Percentiles rank a stretch among this genome's conserved stretches.
phyloP scores from a whole-genome alignment of 1,140 invertebrate genomes.

The Caenorhabditis briggsae region DNA sequence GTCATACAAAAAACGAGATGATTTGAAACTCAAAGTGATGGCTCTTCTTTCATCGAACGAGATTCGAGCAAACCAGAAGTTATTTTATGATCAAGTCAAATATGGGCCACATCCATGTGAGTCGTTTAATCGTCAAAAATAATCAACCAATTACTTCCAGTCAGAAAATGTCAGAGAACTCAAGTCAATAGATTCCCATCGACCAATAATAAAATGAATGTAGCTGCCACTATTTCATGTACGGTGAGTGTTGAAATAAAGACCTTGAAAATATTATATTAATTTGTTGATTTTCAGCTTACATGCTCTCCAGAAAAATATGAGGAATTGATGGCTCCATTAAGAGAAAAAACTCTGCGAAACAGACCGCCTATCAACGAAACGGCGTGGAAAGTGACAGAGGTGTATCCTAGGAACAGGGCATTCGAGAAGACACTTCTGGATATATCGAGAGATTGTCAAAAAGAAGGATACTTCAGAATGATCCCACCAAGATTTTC shows the following conservation, averaged over 20 bases:
- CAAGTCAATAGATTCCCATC: constrained; percentile 52
- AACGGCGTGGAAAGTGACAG: constrained; percentile 53
- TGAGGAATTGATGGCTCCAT: constrained; percentile 8
- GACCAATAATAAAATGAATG: constrained; percentile 29
- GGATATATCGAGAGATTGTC: constrained; percentile 25
- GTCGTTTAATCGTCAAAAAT: background rate
- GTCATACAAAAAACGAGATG: constrained; percentile 16
- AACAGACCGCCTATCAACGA: constrained; percentile 51
- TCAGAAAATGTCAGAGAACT: constrained; percentile 24
- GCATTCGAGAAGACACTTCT: constrained; percentile 51
- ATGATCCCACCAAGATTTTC: constrained; percentile 8
- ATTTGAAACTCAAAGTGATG: constrained; percentile 7
- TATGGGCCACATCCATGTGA: constrained; percentile 58
- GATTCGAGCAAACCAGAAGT: background rate
- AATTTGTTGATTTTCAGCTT: background rate
- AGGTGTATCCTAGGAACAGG: constrained; percentile 45
- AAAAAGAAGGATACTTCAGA: constrained; percentile 35
- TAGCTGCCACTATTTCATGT: background rate
- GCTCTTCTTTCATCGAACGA: background rate
- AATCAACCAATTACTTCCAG: background rate
- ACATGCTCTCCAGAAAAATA: constrained; percentile 15
- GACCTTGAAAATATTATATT: background rate
- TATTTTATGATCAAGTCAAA: constrained; percentile 50
- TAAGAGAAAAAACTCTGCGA: constrained; percentile 34
- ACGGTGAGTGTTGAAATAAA: background rate